A percentile compares a stretch with the other conserved stretches of the same genome.
Evolutionary conservation across 1,140 invertebrate species (phyloP).

Genomic region (Drosophila punjabiensis): DNA sequence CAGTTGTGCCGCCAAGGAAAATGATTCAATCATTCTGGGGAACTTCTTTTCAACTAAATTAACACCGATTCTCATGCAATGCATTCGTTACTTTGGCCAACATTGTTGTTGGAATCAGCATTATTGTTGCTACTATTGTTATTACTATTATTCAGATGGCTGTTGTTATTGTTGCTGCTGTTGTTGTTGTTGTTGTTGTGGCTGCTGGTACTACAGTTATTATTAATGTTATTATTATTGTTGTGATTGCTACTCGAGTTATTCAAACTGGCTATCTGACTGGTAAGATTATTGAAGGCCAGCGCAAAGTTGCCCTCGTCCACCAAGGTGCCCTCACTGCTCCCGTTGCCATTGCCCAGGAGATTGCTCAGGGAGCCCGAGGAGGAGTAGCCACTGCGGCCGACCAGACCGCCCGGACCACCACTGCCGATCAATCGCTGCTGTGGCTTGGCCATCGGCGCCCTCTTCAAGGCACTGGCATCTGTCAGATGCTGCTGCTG

Average conservation of each 20-base stretch:
- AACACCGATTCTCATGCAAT: conserved; percentile 80
- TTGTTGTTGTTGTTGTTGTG: conserved; percentile 29
- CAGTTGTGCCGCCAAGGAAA: conserved; percentile 25
- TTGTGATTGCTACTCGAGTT: conserved; percentile 45
- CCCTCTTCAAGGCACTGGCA: conserved; percentile 38
- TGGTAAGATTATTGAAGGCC: conserved; percentile 74
- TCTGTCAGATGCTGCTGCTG: conserved; percentile 29
- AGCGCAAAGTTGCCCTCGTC: conserved; percentile 69
- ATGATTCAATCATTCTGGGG: conserved; percentile 16
- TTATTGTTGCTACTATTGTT: conserved; percentile 51
- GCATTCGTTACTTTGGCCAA: conserved; percentile 75
- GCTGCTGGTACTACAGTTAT: conserved; percentile 39
- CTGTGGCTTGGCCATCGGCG: conserved; percentile 58
- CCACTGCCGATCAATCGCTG: conserved; percentile 50
- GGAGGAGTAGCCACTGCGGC: conserved; percentile 39
- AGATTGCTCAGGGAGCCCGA: conserved; percentile 59
- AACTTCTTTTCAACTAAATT: conserved; percentile 63
- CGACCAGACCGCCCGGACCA: conserved; percentile 14
- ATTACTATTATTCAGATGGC: conserved; percentile 24
- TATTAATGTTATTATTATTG: conserved; percentile 24
- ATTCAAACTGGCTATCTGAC: conserved; percentile 73
- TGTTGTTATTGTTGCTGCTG: conserved; percentile 39
- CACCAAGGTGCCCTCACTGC: conserved; percentile 71
- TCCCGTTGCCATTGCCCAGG: conserved; percentile 51
- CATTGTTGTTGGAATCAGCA: conserved; percentile 77